These are phyloP conservation scores for Sebastes trivittatus DNA, from an alignment of 2,797 vertebrate genomes.

Conservation along the genomic window DNA sequence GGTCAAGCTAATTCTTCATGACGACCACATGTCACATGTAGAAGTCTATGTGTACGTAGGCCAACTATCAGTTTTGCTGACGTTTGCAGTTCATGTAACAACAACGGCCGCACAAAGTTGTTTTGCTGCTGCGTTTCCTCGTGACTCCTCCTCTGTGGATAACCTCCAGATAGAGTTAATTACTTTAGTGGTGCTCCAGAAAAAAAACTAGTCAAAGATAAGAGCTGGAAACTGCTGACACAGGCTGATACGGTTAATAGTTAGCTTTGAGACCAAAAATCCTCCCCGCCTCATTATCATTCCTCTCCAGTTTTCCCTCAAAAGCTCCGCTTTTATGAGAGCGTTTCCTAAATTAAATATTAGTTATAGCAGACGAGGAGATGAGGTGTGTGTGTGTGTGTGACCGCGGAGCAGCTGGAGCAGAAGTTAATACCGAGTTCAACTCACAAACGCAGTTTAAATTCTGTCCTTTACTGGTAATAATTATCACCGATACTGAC, in stretches of 20 bases:
- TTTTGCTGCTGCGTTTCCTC: constrained; percentile 18
- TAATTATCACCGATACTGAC: background rate
- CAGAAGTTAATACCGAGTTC: background rate
- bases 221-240: constrained; percentile 64
- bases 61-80: background rate
- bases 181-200: constrained; percentile 47
- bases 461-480: background rate
- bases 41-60: background rate
- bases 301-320: constrained; percentile 45
- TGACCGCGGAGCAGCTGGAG: background rate
- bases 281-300: constrained; percentile 64
- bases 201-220: constrained; percentile 50
- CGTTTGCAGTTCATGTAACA: background rate
- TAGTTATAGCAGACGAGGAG: constrained; percentile 24
- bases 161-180: constrained; percentile 53
- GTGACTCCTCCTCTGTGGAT: constrained; percentile 27
- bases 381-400: constrained; percentile 1
- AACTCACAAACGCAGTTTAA: background rate
- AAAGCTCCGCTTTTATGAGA: constrained; percentile 42
- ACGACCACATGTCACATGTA: background rate
- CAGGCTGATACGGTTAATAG: constrained; percentile 50
- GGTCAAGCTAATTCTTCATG: background rate
- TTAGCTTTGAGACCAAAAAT: constrained; percentile 56
- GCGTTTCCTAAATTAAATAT: constrained; percentile 54
- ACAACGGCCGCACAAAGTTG: background rate